Evolutionary conservation across 1,140 invertebrate genomes (phyloP), one percentile per base, ranked within the genome.

Genomic region (Leguminivora glycinivorella): DNA sequence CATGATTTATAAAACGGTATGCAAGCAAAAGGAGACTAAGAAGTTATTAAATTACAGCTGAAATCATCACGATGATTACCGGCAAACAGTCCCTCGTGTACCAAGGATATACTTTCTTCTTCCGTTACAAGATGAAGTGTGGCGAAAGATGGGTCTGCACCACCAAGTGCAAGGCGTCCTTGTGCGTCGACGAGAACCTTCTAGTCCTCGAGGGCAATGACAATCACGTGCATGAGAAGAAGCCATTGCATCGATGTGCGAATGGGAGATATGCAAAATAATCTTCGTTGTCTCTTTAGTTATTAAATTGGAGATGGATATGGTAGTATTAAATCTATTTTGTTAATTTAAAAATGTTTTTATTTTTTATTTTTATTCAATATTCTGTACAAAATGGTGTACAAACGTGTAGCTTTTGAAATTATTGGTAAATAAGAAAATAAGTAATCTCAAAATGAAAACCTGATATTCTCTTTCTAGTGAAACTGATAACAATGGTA

Each of bases 101-200:
- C n/a, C 26, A 63, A 29, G 69, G 71, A 24, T 70, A 75, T 58
- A 29, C 76, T 25, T 81, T 77, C 71, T 52, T 52, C n/a, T 52
- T 52, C 19, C 47, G 47, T 22, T 81, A 81, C 24, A 79, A 68
- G 31, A 81, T 75, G 47, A 79, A 79, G 60, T 66, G 43, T 31
- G 77, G 75, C 22, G 68, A 47, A 17, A 69, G 74, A 24, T 79
- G 79, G 75, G 63, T 75, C 31, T 81, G 79, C 25, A 70, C 75
- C 2, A 77, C 79, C 1, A 71, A 68, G 22, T 81, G 75, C 56
- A 71, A 67, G 29, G 70, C 70, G n/a, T 67, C 25, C 60, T 6
- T 71, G 40, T 52, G 19, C 19, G 47, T 52, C 17, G 19, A 52
- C 19, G 17, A 52, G 47, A 52, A 22, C n/a, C 19, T 52, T 22